Percentiles rank a stretch among this genome's conserved stretches.
phyloP scores from a whole-genome alignment of 2,888 invertebrate genomes.

The Acleris cristana region DNA sequence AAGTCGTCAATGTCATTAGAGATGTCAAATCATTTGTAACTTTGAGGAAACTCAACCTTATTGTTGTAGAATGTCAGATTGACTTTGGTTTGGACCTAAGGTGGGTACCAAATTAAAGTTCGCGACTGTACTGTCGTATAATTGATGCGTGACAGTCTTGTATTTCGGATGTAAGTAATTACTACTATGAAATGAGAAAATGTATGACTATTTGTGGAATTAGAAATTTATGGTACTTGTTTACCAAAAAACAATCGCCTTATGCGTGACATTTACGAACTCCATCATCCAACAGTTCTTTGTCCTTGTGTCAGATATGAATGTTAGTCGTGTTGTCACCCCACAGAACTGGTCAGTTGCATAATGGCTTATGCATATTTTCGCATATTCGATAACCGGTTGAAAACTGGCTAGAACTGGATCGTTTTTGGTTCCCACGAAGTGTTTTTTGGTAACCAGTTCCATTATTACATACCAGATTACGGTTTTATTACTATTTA shows the following conservation, averaged over 20 bases:
- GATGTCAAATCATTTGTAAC: no score
- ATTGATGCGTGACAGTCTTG: no score
- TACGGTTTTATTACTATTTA: no score
- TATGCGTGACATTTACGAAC: conserved; percentile 25
- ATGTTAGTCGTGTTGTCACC: conserved; percentile 41
- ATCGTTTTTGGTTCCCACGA: conserved; percentile 29
- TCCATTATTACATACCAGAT: background rate
- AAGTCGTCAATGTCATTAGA: no score
- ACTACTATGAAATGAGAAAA: no score
- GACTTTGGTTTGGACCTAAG: no score
- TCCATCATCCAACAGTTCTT: conserved; percentile 24
- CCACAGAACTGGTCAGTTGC: conserved; percentile 46
- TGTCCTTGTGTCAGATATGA: conserved; percentile 54
- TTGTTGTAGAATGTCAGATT: no score
- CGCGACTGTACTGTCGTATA: no score
- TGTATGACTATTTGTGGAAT: no score
- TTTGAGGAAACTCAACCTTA: no score
- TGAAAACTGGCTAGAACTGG: conserved; percentile 27
- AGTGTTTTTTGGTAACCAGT: conserved; percentile 18
- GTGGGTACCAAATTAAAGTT: no score
- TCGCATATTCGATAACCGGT: conserved; percentile 24
- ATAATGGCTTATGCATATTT: conserved; percentile 40
- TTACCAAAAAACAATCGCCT: conserved; percentile 19
- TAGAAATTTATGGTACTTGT: background rate
- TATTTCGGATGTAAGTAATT: no score